phyloP scores from a whole-genome alignment of 2,888 invertebrate species.

The Criorhina ranunculi region DNA sequence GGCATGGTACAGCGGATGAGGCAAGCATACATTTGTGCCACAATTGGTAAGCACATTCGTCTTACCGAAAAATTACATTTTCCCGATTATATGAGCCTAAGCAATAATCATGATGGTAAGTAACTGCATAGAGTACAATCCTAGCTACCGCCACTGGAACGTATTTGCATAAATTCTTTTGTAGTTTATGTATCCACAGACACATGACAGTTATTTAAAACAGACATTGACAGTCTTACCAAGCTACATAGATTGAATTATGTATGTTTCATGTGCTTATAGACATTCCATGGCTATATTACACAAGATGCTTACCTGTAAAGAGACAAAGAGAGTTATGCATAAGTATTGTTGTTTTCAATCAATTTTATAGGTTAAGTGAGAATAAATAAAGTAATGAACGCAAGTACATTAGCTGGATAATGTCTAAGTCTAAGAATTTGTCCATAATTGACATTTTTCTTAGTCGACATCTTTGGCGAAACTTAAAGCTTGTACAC shows the following conservation, averaged over 20 bases:
- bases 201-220: conserved; percentile 47
- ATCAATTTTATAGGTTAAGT: background rate
- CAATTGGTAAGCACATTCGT: conserved; percentile 30
- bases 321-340: conserved; percentile 23
- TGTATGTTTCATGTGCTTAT: background rate
- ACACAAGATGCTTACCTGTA: conserved; percentile 47
- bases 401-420: no score
- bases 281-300: background rate
- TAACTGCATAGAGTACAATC: background rate
- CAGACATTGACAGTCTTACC: conserved; percentile 41
- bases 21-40: conserved; percentile 20
- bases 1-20: conserved; percentile 13
- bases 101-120: conserved; percentile 26
- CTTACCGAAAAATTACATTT: conserved; percentile 26
- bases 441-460: no score
- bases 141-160: conserved; percentile 28
- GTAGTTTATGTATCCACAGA: conserved; percentile 40
- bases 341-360: conserved; percentile 19
- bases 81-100: conserved; percentile 10
- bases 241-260: background rate
- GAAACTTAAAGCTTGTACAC: no score
- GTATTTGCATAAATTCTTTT: conserved; percentile 71
- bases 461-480: no score
- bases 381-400: background rate
- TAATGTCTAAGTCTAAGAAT: no score